These are phyloP conservation scores for Synanthedon myopaeformis DNA, from an alignment of 2,888 invertebrate genomes.

Conservation along the genomic window DNA sequence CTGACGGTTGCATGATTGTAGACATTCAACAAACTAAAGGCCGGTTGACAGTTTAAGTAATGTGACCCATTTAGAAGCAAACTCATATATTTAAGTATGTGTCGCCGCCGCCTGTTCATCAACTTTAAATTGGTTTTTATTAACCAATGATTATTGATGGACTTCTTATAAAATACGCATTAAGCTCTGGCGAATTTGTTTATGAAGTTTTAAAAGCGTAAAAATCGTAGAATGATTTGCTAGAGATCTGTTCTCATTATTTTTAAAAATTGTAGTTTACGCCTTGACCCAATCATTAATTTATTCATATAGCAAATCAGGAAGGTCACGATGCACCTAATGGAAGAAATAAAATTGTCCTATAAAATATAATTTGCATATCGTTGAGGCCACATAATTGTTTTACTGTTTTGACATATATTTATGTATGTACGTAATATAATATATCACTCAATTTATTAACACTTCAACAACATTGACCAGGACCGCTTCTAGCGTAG, in stretches of 20 bases:
- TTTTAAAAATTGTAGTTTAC: too few species aligned
- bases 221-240: too few species aligned
- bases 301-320: conserved; percentile 2
- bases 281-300: too few species aligned
- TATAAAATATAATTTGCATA: too few species aligned
- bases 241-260: too few species aligned
- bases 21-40: not conserved
- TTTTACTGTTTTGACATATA: too few species aligned
- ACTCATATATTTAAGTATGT: conserved; percentile 2
- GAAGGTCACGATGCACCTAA: not conserved
- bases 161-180: too few species aligned
- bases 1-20: not conserved
- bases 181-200: too few species aligned
- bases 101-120: not conserved
- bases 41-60: conserved; percentile 6
- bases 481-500: conserved; percentile 26
- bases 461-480: conserved; percentile 14
- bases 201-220: too few species aligned
- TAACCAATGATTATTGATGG: conserved; percentile 25
- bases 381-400: too few species aligned
- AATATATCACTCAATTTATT: conserved; percentile 9
- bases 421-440: too few species aligned
- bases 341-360: too few species aligned
- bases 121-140: conserved; percentile 31
- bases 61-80: conserved; percentile 5